phyloP scores from a whole-genome alignment of 2,113 vertebrate species.

The Neolamprologus hecqui region DNA sequence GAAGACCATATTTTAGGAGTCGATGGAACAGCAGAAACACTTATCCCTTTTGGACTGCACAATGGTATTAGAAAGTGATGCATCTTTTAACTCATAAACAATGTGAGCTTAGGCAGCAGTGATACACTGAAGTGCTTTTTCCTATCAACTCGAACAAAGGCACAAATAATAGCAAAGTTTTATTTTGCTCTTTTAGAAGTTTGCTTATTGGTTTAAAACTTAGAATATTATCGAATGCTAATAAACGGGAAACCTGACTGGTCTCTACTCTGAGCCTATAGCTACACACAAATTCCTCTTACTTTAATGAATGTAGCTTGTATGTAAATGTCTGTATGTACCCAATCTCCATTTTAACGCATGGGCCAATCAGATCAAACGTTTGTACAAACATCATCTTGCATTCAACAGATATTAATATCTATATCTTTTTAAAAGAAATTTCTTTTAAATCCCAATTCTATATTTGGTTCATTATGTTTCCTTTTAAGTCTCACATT shows the following conservation, averaged over 20 bases:
- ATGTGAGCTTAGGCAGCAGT: not conserved
- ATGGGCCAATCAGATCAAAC: not conserved
- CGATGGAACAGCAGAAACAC: not conserved
- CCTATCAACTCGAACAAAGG: not conserved
- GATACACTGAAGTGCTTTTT: not conserved
- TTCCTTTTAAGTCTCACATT: not conserved
- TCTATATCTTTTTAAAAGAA: not conserved
- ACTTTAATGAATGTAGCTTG: not conserved
- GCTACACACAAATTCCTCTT: not conserved
- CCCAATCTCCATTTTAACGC: not conserved
- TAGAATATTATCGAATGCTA: not conserved
- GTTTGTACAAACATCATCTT: not conserved
- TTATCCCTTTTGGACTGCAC: not conserved
- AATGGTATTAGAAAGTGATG: not conserved
- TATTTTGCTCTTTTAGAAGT: not conserved
- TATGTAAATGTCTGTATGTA: not conserved
- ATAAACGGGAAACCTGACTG: fast-evolving
- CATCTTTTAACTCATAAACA: not conserved
- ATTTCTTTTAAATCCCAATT: not conserved
- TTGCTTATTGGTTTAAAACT: not conserved
- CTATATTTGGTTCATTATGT: not conserved
- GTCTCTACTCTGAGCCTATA: not conserved
- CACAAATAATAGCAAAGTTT: not conserved
- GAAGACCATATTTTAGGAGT: not conserved
- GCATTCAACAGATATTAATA: not conserved